A percentile compares a stretch with the other conserved stretches of the same genome.
These are phyloP conservation scores for Apaloderma vittatum DNA, from an alignment of 2,113 vertebrate genomes.

Conservation along the genomic window DNA sequence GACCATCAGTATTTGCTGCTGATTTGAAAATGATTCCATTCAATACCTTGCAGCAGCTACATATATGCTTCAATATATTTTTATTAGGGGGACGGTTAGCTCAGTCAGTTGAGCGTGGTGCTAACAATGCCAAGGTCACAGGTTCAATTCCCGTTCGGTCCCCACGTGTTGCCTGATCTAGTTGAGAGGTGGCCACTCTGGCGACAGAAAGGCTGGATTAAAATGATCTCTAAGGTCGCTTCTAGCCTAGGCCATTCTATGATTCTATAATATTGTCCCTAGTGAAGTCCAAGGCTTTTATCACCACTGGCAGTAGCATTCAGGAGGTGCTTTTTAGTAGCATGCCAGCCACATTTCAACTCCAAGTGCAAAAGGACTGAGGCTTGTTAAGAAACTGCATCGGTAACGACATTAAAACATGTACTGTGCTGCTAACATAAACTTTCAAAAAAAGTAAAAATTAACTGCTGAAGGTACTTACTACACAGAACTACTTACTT, in stretches of 20 bases:
- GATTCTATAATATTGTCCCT: not conserved
- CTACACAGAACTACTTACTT: not conserved
- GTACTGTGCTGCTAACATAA: not conserved
- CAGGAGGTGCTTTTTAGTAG: not conserved
- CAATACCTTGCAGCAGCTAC: not conserved
- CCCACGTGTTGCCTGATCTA: no score
- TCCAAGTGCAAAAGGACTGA: not conserved
- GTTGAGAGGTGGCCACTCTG: no score
- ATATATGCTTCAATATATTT: not conserved
- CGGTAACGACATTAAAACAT: not conserved
- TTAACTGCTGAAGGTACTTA: not conserved
- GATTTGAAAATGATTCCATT: not conserved
- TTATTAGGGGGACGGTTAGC: no score
- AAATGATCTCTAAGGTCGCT: no score
- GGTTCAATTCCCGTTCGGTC: no score
- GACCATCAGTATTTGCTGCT: not conserved
- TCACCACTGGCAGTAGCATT: accelerated
- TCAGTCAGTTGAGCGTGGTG: no score
- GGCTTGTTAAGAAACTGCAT: not conserved
- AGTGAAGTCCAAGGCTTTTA: not conserved
- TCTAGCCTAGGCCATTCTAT: no score
- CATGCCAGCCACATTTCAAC: not conserved
- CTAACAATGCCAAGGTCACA: no score
- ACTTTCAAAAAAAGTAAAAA: not conserved
- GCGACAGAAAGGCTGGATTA: no score